Base-by-base conservation (phyloP, 2,888 invertebrate species). In the Eupithecia inturbata region DNA sequence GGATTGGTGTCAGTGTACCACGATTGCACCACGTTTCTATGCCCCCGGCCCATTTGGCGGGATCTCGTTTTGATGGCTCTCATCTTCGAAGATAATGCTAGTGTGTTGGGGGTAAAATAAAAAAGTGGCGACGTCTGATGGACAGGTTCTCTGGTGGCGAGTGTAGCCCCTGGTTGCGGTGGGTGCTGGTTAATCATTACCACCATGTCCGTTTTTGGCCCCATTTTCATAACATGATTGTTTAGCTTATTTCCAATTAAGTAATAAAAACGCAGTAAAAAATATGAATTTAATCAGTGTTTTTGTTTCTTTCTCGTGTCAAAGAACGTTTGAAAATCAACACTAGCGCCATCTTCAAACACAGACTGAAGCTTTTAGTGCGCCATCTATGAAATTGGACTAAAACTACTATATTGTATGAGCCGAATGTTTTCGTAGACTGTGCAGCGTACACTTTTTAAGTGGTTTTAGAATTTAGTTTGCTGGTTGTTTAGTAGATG, bases 1-100 rank as follows among this genome's bases (percentile, higher is more conserved):
- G 68, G 87, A 93, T 93, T 87, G 90, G 91, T 93, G 93, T 90
- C 91, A 92, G 91, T 91, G 85, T 90, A 87, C 88, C 91, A 89
- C 88, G 74, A 72, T 92, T 91, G 64, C 41, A 68, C 70, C 73
- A 70, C 70, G 67, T 89, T 89, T 91, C 91, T 87, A 89, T 91
- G 91, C 90, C 87, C 80, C 83, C 82, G 85, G 86, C 86, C 85
- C 76, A 84, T 85, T 88, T 87, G 85, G 66, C 67, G 62, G 71
- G 41, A 64, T 82, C 78, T 81, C 80, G 82, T 26, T 22, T 78
- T 73, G 71, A 76, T 78, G 70, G 79, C 36, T 79, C 81, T 80
- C 78, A 73, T 81, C 76, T 74, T 76, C 69, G 45, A 14, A 19
- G 22, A n/a, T 36, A 16, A 7, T 62, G 3, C 62, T 31, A 62